A percentile compares a stretch with the other conserved stretches of the same genome.
phyloP scores from a whole-genome alignment of 2,113 vertebrate species.

The Leptosomus discolor region DNA sequence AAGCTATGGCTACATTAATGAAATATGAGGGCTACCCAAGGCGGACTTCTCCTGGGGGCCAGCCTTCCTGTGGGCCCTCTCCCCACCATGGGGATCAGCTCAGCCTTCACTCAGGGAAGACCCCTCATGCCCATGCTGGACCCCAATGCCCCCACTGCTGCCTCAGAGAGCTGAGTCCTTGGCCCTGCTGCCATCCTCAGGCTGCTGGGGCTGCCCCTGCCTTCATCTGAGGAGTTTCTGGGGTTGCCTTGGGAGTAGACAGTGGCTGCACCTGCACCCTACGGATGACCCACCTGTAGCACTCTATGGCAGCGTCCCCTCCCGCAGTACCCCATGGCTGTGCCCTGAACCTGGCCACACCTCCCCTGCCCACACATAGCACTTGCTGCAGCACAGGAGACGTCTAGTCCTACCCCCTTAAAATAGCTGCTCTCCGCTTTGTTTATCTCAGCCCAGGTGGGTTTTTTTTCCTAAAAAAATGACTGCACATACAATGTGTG shows the following conservation, averaged over 20 bases:
- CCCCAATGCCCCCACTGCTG: not conserved
- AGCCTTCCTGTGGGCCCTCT: not conserved
- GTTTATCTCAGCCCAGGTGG: not conserved
- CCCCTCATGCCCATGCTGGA: not conserved
- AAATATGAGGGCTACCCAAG: not conserved
- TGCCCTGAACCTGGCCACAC: not conserved
- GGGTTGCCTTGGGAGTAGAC: not conserved
- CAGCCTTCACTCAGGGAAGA: not conserved
- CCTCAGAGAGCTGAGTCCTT: not conserved
- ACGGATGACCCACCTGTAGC: not conserved
- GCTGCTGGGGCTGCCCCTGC: fast-evolving
- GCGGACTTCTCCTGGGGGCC: not conserved
- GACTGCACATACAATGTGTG: not conserved
- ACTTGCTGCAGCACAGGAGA: not conserved
- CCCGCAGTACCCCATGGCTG: not conserved
- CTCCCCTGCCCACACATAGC: not conserved
- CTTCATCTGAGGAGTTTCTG: fast-evolving
- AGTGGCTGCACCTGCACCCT: not conserved
- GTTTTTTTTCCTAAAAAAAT: not conserved
- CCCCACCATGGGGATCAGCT: not conserved
- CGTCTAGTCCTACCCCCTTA: not conserved
- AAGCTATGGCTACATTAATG: not conserved
- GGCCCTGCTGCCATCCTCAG: fast-evolving
- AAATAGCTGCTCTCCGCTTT: not conserved
- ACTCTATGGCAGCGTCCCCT: not conserved